Percentiles rank a stretch among this genome's conserved stretches.
Conservation (phyloP, 2,113 vertebrate species). For the Gadus chalcogrammus region DNA sequence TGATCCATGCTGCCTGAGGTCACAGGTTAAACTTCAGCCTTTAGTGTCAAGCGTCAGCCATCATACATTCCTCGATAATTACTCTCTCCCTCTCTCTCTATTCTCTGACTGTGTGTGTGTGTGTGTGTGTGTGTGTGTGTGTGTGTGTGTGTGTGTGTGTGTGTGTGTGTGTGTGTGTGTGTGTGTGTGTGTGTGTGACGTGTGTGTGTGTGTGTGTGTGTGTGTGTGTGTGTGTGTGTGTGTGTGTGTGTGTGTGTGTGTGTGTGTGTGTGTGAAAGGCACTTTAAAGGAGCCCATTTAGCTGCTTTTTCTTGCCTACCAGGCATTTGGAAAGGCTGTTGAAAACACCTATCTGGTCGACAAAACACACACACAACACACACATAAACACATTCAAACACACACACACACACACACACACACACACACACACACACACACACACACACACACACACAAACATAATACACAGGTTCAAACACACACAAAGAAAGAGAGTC, state of each 20-base stretch:
- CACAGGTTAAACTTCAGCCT: slow-evolving; percentile 50
- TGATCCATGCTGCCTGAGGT: slow-evolving; percentile 31
- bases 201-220: slow-evolving; percentile 14
- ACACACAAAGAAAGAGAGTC: neutral
- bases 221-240: slow-evolving; percentile 7
- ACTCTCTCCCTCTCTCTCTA: slow-evolving; percentile 8
- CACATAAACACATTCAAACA: neutral
- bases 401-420: slow-evolving; percentile 13
- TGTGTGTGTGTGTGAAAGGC: neutral
- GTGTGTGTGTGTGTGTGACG: slow-evolving; percentile 14
- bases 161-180: slow-evolving; percentile 10
- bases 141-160: slow-evolving; percentile 13
- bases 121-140: slow-evolving; percentile 13
- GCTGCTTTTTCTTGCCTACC: slow-evolving; percentile 1
- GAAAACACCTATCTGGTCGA: slow-evolving; percentile 17
- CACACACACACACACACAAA: neutral
- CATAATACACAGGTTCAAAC: neutral
- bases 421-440: neutral
- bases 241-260: slow-evolving; percentile 14
- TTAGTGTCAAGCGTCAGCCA: slow-evolving; percentile 47
- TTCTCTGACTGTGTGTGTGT: slow-evolving; percentile 1
- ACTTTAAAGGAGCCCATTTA: slow-evolving; percentile 25
- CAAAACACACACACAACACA: slow-evolving; percentile 16
- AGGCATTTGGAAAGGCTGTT: slow-evolving; percentile 15
- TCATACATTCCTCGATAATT: slow-evolving; percentile 43